phyloP scores from a whole-genome alignment of 1,140 invertebrate species.

The Venustaconcha ellipsiformis region DNA sequence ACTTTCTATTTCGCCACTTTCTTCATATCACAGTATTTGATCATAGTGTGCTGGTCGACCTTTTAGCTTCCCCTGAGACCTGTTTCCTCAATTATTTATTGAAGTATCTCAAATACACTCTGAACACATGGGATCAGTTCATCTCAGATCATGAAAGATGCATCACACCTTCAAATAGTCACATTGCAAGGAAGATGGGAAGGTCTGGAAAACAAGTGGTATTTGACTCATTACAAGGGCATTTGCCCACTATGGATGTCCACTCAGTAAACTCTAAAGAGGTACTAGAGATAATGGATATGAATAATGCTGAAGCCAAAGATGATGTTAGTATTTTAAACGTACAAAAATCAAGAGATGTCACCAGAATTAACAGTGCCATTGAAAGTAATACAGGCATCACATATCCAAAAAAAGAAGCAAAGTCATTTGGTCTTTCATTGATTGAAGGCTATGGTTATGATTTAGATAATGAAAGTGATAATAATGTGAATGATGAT shows the following conservation, averaged over 20 bases:
- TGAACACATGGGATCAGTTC: slow-evolving; percentile 25
- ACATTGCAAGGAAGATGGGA: slow-evolving; percentile 1
- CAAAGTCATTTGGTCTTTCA: neutral
- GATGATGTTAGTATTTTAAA: neutral
- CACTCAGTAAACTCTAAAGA: neutral
- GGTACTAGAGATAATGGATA: neutral
- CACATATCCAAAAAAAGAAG: neutral
- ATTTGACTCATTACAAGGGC: neutral
- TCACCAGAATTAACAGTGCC: neutral
- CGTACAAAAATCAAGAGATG: neutral
- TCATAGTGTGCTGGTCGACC: slow-evolving; percentile 84
- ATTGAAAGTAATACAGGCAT: neutral
- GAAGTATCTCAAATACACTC: slow-evolving; percentile 85
- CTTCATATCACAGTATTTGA: slow-evolving; percentile 68
- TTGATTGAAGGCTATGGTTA: neutral
- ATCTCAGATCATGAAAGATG: neutral
- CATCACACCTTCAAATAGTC: neutral
- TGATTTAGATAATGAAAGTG: slow-evolving; percentile 17
- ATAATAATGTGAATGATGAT: slow-evolving; percentile 5
- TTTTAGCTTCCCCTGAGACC: slow-evolving; percentile 91
- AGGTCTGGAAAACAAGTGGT: neutral
- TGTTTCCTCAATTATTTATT: slow-evolving; percentile 89
- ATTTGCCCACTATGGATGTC: too few relatives aligned
- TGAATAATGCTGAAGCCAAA: neutral
- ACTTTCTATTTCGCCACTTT: slow-evolving; percentile 23